A percentile compares a stretch with the other conserved stretches of the same genome.
phyloP scores from a whole-genome alignment of 2,113 vertebrate genomes.

The Chionomys nivalis region DNA sequence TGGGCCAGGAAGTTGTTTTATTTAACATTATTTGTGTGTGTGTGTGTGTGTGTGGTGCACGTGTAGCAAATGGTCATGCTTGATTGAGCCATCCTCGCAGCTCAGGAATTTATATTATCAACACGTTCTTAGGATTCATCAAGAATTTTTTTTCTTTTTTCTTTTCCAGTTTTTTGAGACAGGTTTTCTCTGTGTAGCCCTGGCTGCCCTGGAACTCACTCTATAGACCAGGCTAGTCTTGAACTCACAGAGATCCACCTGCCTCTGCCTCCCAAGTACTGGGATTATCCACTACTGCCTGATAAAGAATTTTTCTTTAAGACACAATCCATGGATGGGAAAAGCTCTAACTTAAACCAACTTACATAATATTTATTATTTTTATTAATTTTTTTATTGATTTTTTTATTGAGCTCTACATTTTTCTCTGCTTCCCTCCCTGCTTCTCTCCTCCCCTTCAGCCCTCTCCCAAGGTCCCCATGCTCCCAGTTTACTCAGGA shows the following conservation, averaged over 20 bases:
- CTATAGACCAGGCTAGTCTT: no score
- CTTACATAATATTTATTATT: background rate
- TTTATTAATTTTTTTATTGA: no score
- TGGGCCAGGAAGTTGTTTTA: background rate
- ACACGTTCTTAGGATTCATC: background rate
- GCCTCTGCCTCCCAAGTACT: background rate
- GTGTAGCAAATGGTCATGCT: no score
- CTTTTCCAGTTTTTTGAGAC: no score
- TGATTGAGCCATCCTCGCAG: background rate
- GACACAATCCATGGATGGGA: background rate
- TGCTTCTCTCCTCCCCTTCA: no score
- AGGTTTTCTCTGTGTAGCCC: no score
- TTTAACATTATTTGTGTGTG: background rate
- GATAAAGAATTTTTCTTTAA: slow-evolving; percentile 5
- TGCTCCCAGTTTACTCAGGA: no score
- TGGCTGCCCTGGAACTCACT: no score
- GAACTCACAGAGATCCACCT: background rate
- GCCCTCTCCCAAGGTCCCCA: no score
- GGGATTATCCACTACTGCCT: background rate
- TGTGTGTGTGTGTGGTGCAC: no score
- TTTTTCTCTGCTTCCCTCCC: no score
- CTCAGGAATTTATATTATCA: slow-evolving; percentile 30
- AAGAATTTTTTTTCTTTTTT: background rate
- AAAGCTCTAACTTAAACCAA: slow-evolving; percentile 28
- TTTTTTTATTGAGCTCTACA: no score